Conservation (phyloP, 2,113 vertebrate species). For the Dascyllus trimaculatus region DNA sequence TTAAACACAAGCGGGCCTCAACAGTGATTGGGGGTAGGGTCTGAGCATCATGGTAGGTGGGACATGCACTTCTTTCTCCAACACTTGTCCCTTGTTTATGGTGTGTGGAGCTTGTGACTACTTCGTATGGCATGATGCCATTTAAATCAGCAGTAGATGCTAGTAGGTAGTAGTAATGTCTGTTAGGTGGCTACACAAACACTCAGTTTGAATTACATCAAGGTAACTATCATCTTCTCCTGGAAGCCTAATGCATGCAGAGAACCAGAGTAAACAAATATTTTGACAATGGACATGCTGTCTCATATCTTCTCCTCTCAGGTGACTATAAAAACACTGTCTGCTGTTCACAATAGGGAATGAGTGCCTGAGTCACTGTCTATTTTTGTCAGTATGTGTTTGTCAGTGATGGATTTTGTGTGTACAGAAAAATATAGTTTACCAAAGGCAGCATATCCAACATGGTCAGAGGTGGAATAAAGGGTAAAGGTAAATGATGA, state of each 20-base stretch:
- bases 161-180: neutral
- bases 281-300: neutral
- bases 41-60: too few species aligned
- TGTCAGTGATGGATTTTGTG: slow-evolving; percentile 18
- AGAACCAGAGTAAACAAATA: slow-evolving; percentile 1
- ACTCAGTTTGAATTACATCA: neutral
- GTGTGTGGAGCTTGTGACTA: neutral
- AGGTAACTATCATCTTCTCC: slow-evolving; percentile 1
- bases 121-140: too few species aligned
- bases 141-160: slow-evolving; percentile 1
- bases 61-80: neutral
- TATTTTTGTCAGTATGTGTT: neutral
- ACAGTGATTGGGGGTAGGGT: too few species aligned
- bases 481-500: neutral
- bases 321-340: slow-evolving; percentile 49
- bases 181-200: too few species aligned
- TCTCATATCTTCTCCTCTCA: neutral
- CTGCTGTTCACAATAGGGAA: neutral
- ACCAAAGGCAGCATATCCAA: neutral
- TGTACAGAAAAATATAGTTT: neutral
- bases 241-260: neutral
- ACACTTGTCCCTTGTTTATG: neutral
- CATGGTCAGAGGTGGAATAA: neutral
- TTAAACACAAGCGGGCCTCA: too few species aligned
- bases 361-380: neutral